Evolutionary conservation across 2,888 invertebrate genomes (phyloP), one percentile per base, ranked within the genome.

Genomic region (Pyrochroa serraticornis): DNA sequence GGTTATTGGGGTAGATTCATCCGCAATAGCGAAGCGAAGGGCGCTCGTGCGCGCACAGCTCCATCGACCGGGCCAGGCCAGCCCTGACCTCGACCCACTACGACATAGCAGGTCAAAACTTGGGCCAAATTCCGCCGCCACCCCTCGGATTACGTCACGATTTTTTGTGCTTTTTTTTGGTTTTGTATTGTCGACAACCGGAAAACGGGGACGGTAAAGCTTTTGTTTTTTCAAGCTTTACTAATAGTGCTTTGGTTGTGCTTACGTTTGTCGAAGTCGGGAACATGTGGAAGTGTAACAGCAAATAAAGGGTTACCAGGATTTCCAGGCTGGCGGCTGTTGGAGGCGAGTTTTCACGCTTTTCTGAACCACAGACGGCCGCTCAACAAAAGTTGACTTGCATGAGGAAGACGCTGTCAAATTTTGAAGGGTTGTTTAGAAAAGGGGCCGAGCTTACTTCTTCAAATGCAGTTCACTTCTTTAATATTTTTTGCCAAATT

Each of bases 21-120:
- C 64, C 46, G 64, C 64, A 62, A 60, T 58, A 58, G 54, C 52
- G 60, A 50, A 47, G 46, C 10, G 62, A 62, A 58, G 46, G 52
- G 54, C 38, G 52, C 59, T 64, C 58, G 62, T 65, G 69, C 69
- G 71, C 71, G 69, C 67, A 67, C 60, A 68, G 75, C 75, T 76
- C 70, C 72, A 76, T 75, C 75, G 75, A 75, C 71, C 71, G 60
- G 64, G 65, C 69, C 65, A 72, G 75, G 69, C 75, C 73, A 75
- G 74, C 75, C 77, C 76, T 75, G 76, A 75, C 76, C 76, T 76
- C 75, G 76, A 75, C 76, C 76, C 71, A 76, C 72, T 76, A 69
- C 65, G 58, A 58, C 63, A 67, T 66, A 68, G 64, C 74, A 66
- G 75, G 75, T 74, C 67, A 69, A 67, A 66, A 68, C 65, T 62